phyloP scores from a whole-genome alignment of 1,140 invertebrate species.

The Episyrphus balteatus region DNA sequence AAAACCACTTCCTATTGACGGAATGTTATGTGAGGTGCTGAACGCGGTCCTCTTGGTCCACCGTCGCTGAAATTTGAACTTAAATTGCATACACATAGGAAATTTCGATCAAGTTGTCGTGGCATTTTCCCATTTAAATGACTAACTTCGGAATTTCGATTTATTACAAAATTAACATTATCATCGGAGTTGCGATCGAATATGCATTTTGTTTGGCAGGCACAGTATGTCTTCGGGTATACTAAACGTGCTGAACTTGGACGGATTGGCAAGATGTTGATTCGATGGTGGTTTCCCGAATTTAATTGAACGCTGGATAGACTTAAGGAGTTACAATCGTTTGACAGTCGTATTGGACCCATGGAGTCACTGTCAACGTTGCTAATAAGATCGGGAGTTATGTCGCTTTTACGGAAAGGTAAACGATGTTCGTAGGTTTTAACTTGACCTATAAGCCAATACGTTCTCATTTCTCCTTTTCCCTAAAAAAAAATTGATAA shows the following conservation, averaged over 20 bases:
- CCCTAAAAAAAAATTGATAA: slow-evolving; percentile 47
- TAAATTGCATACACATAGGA: slow-evolving; percentile 24
- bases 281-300: slow-evolving; percentile 2
- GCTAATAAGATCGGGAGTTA: slow-evolving; percentile 26
- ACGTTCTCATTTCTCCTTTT: slow-evolving; percentile 78
- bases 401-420: slow-evolving; percentile 7
- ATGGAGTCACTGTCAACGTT: slow-evolving; percentile 17
- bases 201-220: slow-evolving; percentile 25
- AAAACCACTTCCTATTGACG: slow-evolving; percentile 10
- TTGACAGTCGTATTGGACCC: slow-evolving; percentile 7
- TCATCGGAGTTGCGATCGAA: slow-evolving; percentile 29
- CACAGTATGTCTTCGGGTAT: slow-evolving; percentile 14
- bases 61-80: slow-evolving; percentile 16
- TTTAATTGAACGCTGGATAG: slow-evolving; percentile 1
- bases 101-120: slow-evolving; percentile 11
- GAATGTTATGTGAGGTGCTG: slow-evolving; percentile 28
- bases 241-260: neutral
- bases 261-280: neutral
- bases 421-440: slow-evolving; percentile 9
- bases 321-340: neutral
- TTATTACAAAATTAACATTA: slow-evolving; percentile 15
- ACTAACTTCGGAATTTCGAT: neutral
- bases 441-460: slow-evolving; percentile 53
- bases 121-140: neutral
- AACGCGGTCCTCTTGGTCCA: slow-evolving; percentile 19